These are phyloP conservation scores for Agrilus mali DNA, from an alignment of 2,888 invertebrate species.

Conservation along the genomic window DNA sequence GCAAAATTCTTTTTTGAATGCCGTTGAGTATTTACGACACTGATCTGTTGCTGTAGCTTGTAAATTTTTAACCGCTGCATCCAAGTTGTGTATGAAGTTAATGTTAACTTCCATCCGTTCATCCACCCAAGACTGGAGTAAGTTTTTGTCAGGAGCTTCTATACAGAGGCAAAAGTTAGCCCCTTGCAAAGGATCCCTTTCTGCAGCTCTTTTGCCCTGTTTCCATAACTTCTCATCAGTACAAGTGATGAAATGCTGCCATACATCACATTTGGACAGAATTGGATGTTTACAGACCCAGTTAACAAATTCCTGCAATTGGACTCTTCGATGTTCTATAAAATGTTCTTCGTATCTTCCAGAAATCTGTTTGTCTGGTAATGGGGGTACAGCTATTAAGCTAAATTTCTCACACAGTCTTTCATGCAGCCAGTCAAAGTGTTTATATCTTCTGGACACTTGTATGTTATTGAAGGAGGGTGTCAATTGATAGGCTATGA, in stretches of 20 bases:
- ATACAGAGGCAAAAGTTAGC: slow-evolving; percentile 85
- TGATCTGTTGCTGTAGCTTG: slow-evolving; percentile 72
- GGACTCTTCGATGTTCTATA: slow-evolving; percentile 86
- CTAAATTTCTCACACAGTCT: slow-evolving; percentile 88
- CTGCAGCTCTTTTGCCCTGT: slow-evolving; percentile 87
- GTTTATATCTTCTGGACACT: slow-evolving; percentile 91
- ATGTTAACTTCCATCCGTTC: slow-evolving; percentile 72
- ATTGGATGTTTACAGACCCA: slow-evolving; percentile 96
- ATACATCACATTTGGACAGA: slow-evolving; percentile 79
- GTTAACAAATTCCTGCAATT: slow-evolving; percentile 92
- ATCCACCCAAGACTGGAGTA: slow-evolving; percentile 64
- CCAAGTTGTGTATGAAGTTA: slow-evolving; percentile 74
- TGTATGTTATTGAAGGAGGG: slow-evolving; percentile 90
- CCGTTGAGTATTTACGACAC: slow-evolving; percentile 72
- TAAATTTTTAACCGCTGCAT: slow-evolving; percentile 74
- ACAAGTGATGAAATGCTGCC: slow-evolving; percentile 94
- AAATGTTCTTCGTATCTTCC: slow-evolving; percentile 96
- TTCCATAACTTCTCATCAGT: slow-evolving; percentile 98
- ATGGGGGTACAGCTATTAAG: slow-evolving; percentile 87
- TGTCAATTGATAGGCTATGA: slow-evolving; percentile 91
- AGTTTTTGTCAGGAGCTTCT: slow-evolving; percentile 68
- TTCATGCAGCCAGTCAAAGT: slow-evolving; percentile 98
- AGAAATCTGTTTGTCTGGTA: slow-evolving; percentile 96
- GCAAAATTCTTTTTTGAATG: slow-evolving; percentile 82
- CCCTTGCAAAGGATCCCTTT: slow-evolving; percentile 83